These are phyloP conservation scores for Serilophus lunatus DNA, from an alignment of 2,113 vertebrate genomes.

Conservation along the genomic window DNA sequence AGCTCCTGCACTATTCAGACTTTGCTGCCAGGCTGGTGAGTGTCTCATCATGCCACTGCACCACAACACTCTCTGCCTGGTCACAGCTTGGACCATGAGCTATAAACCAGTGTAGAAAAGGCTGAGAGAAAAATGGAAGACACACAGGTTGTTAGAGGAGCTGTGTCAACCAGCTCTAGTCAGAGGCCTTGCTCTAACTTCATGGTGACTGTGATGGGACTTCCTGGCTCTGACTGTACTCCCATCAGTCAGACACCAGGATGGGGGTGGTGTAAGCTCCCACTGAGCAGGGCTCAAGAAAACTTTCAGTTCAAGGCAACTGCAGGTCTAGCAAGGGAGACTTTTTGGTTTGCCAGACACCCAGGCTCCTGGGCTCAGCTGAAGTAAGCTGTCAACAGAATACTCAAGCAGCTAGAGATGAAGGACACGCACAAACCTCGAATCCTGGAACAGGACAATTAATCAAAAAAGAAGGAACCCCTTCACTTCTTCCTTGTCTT, in stretches of 20 bases:
- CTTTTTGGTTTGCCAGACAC: not conserved
- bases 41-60: not conserved
- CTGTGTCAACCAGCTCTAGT: not conserved
- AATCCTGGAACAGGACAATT: not conserved
- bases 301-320: not conserved
- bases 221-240: not conserved
- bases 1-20: not conserved
- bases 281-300: fast-evolving
- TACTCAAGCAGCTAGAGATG: fast-evolving
- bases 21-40: not conserved
- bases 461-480: not conserved
- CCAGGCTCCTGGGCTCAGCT: not conserved
- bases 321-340: not conserved
- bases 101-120: not conserved
- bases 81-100: not conserved
- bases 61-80: not conserved
- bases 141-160: not conserved
- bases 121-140: not conserved
- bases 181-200: not conserved
- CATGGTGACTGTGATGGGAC: fast-evolving
- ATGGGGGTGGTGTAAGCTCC: not conserved
- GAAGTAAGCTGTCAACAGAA: not conserved
- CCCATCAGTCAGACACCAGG: not conserved
- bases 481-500: not conserved
- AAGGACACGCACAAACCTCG: not conserved